Evolutionary conservation across 2,113 vertebrate genomes (phyloP).

Genomic region (Pontoporia blainvillei): DNA sequence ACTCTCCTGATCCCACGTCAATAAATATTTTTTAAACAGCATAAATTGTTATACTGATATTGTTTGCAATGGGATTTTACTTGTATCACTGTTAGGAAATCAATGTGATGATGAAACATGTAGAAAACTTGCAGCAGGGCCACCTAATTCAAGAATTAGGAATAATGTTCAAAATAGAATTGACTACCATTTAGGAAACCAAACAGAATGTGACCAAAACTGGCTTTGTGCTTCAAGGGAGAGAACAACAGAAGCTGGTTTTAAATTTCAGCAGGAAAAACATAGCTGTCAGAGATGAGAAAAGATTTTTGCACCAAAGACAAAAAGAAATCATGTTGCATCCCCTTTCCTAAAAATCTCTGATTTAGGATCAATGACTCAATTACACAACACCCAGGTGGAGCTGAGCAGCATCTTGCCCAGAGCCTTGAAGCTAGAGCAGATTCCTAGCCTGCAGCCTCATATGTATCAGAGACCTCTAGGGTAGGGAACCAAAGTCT

Average conservation of each 20-base stretch:
- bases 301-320: neutral
- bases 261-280: neutral
- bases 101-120: neutral
- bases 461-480: neutral
- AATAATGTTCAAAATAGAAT: neutral
- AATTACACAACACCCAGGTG: neutral
- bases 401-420: neutral
- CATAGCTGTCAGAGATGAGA: neutral
- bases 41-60: neutral
- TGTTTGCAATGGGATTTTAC: neutral
- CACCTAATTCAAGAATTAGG: neutral
- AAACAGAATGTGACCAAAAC: neutral
- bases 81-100: neutral
- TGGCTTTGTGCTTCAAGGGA: neutral
- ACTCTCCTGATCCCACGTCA: neutral
- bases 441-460: neutral
- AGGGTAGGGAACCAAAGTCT: neutral
- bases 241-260: neutral
- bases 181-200: neutral
- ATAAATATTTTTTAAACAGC: neutral
- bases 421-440: neutral
- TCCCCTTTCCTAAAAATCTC: neutral
- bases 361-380: neutral
- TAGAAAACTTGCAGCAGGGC: neutral
- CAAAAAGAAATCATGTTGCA: neutral